Evolutionary conservation across 2,113 vertebrate genomes (phyloP), one percentile per base, ranked within the genome.

Genomic region (Sinocyclocheilus rhinocerous): DNA sequence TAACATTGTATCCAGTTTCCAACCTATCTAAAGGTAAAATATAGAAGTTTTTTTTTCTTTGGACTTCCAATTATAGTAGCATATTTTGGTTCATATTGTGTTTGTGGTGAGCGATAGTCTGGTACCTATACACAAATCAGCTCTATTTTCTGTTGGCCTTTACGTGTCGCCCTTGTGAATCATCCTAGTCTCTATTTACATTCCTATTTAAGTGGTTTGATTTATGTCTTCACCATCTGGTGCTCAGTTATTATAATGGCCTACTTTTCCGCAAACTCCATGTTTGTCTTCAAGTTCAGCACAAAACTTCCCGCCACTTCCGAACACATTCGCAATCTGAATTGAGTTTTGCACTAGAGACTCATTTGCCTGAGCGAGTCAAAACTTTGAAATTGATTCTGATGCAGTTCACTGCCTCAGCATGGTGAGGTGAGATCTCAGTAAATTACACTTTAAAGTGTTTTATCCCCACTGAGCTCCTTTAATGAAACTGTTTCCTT

Each of bases 101-200:
- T 18, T 22, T 78, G 61, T 39, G 12, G 18, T 69, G 75, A 78
- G 45, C 0, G 22, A 85, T 55, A 36, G 9, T 45, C 15, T 24
- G 45, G 29, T 29, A 52, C 63, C 48, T 29, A 72, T 24, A 15
- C 65, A 57, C 10, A 61, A 48, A 72, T 75, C 36, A 65, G 45
- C 33, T 81, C 55, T 86, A 45, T 72, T 81, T 85, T 79, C 24
- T 59, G 57, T 61, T 86, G 69, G 80, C 85, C 85, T 86, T 86
- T 86, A 52, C 22, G 18, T 81, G 20, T 12, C 55, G 4, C 24
- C 1, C 22, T 6, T 81, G 59, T 86, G 69, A 81, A 81, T 86
- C 69, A 86, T 61, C 75, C 55, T 65, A 50, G 33, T 50, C 24
- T 86, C 85, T 81, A 57, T 76, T 83, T 86, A 67, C 48, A 33